Evolutionary conservation across 2,888 invertebrate genomes (phyloP).

Genomic region (Sericinus montela): DNA sequence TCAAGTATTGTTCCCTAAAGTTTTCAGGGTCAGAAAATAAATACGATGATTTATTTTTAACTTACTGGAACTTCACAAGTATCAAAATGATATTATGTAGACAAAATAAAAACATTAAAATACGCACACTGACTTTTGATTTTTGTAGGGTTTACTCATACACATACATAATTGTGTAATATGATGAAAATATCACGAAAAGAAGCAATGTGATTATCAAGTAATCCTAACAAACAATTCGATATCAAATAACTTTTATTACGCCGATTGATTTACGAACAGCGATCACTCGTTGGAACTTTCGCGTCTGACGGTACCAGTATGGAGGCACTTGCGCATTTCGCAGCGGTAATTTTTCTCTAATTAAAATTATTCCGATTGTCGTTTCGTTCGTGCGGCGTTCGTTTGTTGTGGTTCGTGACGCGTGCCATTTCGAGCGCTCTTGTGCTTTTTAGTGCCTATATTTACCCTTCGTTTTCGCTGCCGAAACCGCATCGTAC

Average conservation of each 20-base stretch:
- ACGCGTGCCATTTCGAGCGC: constrained; percentile 70
- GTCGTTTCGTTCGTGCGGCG: constrained; percentile 54
- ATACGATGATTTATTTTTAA: no score
- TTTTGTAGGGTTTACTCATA: no score
- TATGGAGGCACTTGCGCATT: constrained; percentile 47
- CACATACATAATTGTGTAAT: no score
- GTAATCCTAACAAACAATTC: no score
- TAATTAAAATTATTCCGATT: constrained; percentile 78
- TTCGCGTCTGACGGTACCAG: constrained; percentile 37
- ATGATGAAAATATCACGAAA: no score
- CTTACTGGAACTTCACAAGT: no score
- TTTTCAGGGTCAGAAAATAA: constrained; percentile 53
- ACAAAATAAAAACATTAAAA: no score
- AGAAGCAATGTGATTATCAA: no score
- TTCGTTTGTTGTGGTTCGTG: constrained; percentile 72
- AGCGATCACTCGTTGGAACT: constrained; percentile 1
- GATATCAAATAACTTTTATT: no score
- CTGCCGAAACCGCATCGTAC: constrained; percentile 42
- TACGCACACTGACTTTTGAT: no score
- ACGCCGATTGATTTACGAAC: no score
- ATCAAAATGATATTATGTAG: no score
- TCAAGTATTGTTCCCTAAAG: constrained; percentile 64
- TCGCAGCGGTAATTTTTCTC: constrained; percentile 72
- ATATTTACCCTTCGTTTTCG: constrained; percentile 64
- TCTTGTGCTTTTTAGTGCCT: constrained; percentile 74